These are phyloP conservation scores for Austrofundulus limnaeus DNA, from an alignment of 2,113 vertebrate species.

Conservation along the genomic window DNA sequence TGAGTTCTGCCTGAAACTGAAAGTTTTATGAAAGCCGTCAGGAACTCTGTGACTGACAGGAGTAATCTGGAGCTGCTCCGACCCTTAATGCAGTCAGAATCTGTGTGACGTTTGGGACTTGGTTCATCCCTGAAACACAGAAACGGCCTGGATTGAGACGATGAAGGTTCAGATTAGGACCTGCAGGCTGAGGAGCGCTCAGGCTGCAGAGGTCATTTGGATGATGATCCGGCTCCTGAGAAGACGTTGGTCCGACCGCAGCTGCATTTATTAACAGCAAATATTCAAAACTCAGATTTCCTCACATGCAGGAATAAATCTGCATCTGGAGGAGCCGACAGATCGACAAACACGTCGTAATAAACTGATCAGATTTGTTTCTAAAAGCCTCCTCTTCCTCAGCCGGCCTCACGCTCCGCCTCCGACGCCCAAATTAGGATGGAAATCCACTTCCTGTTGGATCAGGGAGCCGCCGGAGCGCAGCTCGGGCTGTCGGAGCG, in stretches of 20 bases:
- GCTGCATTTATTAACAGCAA: not conserved
- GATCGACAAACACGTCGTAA: not conserved
- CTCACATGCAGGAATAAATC: constrained; percentile 2
- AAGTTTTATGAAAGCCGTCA: too few species aligned
- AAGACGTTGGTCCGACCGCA: not conserved
- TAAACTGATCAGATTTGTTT: not conserved
- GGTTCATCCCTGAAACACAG: not conserved
- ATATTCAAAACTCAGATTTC: constrained; percentile 3
- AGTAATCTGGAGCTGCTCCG: too few species aligned
- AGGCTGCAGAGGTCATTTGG: not conserved
- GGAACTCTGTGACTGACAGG: too few species aligned
- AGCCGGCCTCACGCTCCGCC: constrained; percentile 1
- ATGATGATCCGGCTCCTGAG: not conserved
- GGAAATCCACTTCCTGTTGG: constrained; percentile 45
- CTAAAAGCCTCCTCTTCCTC: not conserved
- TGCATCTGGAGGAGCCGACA: not conserved
- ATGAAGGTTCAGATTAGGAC: not conserved
- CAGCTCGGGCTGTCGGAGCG: too few species aligned
- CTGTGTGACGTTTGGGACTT: not conserved
- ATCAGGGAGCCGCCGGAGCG: constrained; percentile 16
- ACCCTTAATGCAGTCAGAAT: not conserved
- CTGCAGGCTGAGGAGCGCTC: not conserved
- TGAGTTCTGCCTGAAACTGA: too few species aligned
- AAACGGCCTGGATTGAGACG: not conserved
- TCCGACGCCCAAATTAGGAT: constrained; percentile 6